Conservation (phyloP, 2,113 vertebrate species). For the Cryptotis parvus region DNA sequence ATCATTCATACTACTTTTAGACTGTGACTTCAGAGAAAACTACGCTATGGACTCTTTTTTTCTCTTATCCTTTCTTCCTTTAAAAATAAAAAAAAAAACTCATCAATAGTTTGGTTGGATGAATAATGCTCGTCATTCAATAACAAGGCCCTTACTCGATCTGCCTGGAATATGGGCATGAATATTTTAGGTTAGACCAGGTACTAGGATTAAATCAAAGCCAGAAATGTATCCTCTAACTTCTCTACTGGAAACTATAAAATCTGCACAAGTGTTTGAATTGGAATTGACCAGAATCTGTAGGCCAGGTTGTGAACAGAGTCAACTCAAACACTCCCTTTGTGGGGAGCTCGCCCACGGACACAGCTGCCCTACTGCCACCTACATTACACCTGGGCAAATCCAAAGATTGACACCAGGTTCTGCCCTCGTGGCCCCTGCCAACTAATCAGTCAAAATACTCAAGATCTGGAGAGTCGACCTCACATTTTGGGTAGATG, state of each 20-base stretch:
- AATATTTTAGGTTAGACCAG: constrained; percentile 61
- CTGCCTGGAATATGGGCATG: constrained; percentile 7
- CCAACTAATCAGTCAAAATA: constrained; percentile 69
- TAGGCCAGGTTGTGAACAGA: constrained; percentile 28
- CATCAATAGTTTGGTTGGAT: neutral
- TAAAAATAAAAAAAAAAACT: too few species aligned
- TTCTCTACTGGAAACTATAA: constrained; percentile 70
- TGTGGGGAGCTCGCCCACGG: constrained; percentile 14
- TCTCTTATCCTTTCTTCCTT: neutral
- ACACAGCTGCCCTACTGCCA: constrained; percentile 30
- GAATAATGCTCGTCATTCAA: constrained; percentile 15
- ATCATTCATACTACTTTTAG: neutral
- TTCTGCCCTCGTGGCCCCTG: constrained; percentile 47
- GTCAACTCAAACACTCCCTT: constrained; percentile 37
- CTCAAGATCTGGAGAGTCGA: constrained; percentile 51
- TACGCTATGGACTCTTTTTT: neutral
- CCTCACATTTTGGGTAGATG: constrained; percentile 34
- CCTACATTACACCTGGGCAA: constrained; percentile 61
- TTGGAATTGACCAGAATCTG: constrained; percentile 65
- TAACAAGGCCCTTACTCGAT: constrained; percentile 45
- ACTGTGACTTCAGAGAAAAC: neutral
- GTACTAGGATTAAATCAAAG: constrained; percentile 49
- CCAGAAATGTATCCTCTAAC: constrained; percentile 61
- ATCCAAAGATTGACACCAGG: constrained; percentile 44
- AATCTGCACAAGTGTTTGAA: constrained; percentile 62